Conservation (phyloP, 2,797 vertebrate species). For the Malacoctenus gilli region DNA sequence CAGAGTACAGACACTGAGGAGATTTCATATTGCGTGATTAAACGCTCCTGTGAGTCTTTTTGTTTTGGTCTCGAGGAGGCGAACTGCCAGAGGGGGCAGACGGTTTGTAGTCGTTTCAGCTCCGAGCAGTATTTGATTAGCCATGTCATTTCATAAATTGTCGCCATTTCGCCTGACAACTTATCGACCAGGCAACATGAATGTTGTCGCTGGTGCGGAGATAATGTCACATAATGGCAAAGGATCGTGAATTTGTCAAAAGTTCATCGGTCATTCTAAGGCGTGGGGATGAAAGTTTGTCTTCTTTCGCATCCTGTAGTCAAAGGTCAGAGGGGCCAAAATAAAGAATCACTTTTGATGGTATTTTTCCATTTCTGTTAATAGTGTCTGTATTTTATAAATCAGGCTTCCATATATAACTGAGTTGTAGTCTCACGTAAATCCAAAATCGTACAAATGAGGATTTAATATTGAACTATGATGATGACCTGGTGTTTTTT, state of each 20-base stretch:
- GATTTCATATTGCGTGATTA: neutral
- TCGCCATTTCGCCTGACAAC: constrained; percentile 44
- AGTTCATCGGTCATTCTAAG: constrained; percentile 16
- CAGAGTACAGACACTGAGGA: constrained; percentile 1
- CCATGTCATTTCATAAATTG: constrained; percentile 61
- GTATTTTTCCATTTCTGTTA: neutral
- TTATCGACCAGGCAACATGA: constrained; percentile 54
- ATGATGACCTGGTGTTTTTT: neutral
- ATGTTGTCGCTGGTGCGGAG: constrained; percentile 36
- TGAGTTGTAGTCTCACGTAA: too few relatives aligned
- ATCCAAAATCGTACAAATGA: neutral
- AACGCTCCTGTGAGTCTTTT: neutral
- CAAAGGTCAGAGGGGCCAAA: constrained; percentile 3
- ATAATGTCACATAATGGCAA: constrained; percentile 41
- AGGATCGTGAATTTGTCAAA: constrained; percentile 3
- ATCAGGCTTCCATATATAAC: too few relatives aligned
- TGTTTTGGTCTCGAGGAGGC: constrained; percentile 17
- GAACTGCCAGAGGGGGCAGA: constrained; percentile 28
- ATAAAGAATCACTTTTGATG: neutral
- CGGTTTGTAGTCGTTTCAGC: constrained; percentile 48
- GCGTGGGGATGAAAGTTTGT: constrained; percentile 3
- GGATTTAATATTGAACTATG: neutral
- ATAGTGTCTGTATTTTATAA: too few relatives aligned
- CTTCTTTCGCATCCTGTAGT: constrained; percentile 2
- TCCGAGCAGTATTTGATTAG: constrained; percentile 51